These are phyloP conservation scores for Netelia virgata DNA, from an alignment of 2,888 invertebrate species.

Conservation along the genomic window DNA sequence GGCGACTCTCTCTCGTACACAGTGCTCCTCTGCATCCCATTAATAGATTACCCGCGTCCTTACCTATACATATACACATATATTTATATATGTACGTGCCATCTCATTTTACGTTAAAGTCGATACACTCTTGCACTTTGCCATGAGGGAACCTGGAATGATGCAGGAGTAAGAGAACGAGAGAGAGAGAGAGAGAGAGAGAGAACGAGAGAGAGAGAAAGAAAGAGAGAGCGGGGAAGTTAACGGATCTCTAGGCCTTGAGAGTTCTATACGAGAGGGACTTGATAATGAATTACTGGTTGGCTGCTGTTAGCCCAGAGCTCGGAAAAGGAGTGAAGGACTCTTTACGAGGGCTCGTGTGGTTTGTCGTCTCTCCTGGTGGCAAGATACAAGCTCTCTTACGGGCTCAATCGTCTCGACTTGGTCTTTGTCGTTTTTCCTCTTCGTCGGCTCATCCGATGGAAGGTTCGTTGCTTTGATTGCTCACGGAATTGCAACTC, in stretches of 20 bases:
- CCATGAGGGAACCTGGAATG: background rate
- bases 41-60: constrained; percentile 74
- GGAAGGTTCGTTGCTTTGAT: constrained; percentile 70
- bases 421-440: constrained; percentile 5
- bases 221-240: constrained; percentile 37
- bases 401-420: background rate
- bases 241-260: constrained; percentile 18
- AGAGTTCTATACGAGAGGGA: constrained; percentile 20
- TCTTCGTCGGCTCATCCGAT: constrained; percentile 61
- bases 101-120: constrained; percentile 49
- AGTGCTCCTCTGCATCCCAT: constrained; percentile 74
- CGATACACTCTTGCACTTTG: constrained; percentile 52
- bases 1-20: constrained; percentile 67
- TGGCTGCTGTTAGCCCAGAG: background rate
- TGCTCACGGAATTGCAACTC: constrained; percentile 65
- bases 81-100: constrained; percentile 7
- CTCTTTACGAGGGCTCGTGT: constrained; percentile 34
- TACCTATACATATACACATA: constrained; percentile 19
- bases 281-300: constrained; percentile 53
- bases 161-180: background rate
- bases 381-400: background rate
- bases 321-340: constrained; percentile 51
- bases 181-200: constrained; percentile 20
- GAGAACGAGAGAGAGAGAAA: constrained; percentile 16
- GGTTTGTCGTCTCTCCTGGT: constrained; percentile 29